Base-by-base conservation (phyloP, 2,888 invertebrate genomes). In the Stegophylla sp. region DNA sequence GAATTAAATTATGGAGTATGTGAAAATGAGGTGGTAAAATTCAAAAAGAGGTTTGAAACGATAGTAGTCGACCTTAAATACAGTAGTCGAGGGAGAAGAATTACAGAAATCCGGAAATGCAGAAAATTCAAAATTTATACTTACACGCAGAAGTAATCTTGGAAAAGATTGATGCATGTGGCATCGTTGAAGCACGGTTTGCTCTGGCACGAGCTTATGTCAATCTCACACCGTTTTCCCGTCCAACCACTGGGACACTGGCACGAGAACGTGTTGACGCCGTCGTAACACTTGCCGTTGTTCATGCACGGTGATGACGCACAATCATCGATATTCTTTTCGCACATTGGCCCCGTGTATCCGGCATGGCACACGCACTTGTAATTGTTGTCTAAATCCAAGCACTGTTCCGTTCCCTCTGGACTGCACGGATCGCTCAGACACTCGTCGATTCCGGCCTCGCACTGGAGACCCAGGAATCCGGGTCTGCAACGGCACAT, bases 121-220 rank as follows among this genome's bases (percentile, higher is more conserved):
- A n/a, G n/a, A n/a, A n/a, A n/a, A n/a, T n/a, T n/a, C n/a, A n/a
- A n/a, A n/a, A 10, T 9, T 1, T 4, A 81, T 86, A 91, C 92
- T 91, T 91, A 93, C 91, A 94, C 94, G 86, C 95, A 95, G 91
- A 95, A 93, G 86, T 90, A 95, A 86, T 95, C 95, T 87, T 95
- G 92, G 91, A 96, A 96, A 15, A 96, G 89, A 85, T 96, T 92
- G 83, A 97, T 95, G 86, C 96, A 97, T 63, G 89, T 91, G 23
- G 96, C 96, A 86, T 95, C 94, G 86, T 98, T 98, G 86, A 95
- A 94, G 86, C 98, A 98, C 0, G 97, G 97, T 82, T 90, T 89
- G 83, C 92, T 92, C 84, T 91, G 90, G 85, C 97, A 97, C 83
- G 92, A 93, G 72, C 95, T 96, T 76, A 96, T 92, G 86, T 97